Base-by-base conservation (phyloP, 2,797 vertebrate species). In the Sebastes kiyomatsui region DNA sequence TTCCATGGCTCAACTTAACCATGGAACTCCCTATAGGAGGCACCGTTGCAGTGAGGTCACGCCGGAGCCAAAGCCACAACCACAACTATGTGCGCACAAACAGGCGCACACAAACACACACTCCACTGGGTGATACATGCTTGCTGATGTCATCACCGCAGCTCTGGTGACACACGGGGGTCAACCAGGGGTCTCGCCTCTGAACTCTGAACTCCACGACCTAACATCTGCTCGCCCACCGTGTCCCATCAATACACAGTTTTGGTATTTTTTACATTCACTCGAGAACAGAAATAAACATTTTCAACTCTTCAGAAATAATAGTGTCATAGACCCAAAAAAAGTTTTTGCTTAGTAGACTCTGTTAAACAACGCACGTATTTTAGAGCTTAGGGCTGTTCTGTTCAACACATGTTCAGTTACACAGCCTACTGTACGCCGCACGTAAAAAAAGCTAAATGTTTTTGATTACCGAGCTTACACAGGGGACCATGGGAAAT, bases 11-110 rank as follows among this genome's bases (percentile, higher is more conserved):
- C 74, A 66, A 87, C 90, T 93, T 87, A 83, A 90, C 88, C 85
- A 11, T 92, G 88, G 93, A 94, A 92, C 89, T 93, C 91, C 93
- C 92, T 46, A 79, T 46, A 93, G 87, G 87, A 75, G 71, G 83
- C 87, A 78, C 83, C 54, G 86, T 81, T 82, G 88, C 86, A 85
- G 87, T 83, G 88, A 92, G 92, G 93, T 92, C 89, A 89, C 69
- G 91, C 82, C n/a, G 87, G 78, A 93, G 90, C 91, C 94, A 92
- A 91, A 93, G 92, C 93, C 93, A 42, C 92, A 91, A 93, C 93
- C 93, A 32, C 93, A 94, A 56, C 86, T 92, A 94, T 94, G 93
- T 9, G 75, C 8, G 76, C 90, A 59, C 90, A 91, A 83, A 89
- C 87, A 88, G 75, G 77, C 87, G 28, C 90, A 80, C 90, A 91